Evolutionary conservation across 2,797 vertebrate genomes (phyloP), one percentile per base, ranked within the genome.

Genomic region (Bradypus variegatus): DNA sequence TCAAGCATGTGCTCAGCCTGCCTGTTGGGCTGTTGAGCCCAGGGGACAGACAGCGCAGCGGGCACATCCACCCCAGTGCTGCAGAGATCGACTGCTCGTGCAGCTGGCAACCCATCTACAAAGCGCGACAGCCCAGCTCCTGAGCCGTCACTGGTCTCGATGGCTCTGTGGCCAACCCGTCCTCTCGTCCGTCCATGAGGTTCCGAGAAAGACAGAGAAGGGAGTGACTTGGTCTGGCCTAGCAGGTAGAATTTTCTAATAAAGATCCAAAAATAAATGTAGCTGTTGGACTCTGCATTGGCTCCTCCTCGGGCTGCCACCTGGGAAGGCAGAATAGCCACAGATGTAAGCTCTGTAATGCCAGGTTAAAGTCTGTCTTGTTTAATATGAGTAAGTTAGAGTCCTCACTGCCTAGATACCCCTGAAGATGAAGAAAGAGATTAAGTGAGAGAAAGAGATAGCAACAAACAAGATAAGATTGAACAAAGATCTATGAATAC

Each of bases 181-280:
- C 72, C 62, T 81, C 53, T 29, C 82, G 58, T 70, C 48, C 82
- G 58, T 70, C 48, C 0, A 2, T 19, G 15, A 58, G 53, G 76
- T 67, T 80, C 70, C 79, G 29, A 73, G 31, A 60, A 75, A 36
- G 53, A 86, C 21, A 67, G 73, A 78, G n/a, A 18, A 0, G 31
- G 60, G 65, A 36, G 36, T 36, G 38, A 41, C 69, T 14, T 25
- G 72, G 41, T 31, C 60, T 83, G 88, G 77, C 86, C 45, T 58
- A 64, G 88, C 65, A 90, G 75, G 55, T 79, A 53, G 80, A 87
- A 77, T 53, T 80, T 84, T 77, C 89, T 89, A 77, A 2, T 67
- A 55, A 80, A n/a, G 75, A 77, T n/a, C 29, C 90, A 31, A 88
- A 92, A 89, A 53, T 64, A 65, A 83, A 70, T 11, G 27, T 72